Percentiles rank a stretch among this genome's conserved stretches.
Conservation (phyloP, 1,140 invertebrate genomes). For the Ostrea edulis region DNA sequence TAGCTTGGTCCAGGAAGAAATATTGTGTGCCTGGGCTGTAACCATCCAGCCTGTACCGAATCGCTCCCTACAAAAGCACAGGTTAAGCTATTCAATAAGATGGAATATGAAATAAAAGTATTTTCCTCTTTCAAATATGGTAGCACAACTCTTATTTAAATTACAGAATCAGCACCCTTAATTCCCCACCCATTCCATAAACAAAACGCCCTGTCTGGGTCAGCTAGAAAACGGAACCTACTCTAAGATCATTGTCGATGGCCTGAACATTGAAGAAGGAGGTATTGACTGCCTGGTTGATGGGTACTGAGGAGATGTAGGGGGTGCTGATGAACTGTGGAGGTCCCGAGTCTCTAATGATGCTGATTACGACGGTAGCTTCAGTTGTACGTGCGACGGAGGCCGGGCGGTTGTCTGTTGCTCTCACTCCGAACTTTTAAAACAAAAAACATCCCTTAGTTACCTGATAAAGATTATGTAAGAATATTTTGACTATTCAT, state of each 20-base stretch:
- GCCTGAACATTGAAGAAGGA: slow-evolving; percentile 50
- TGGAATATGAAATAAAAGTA: too few species aligned
- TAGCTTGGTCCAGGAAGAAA: slow-evolving; percentile 55
- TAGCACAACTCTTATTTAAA: too few species aligned
- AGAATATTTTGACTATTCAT: too few species aligned
- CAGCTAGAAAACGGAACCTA: slow-evolving; percentile 10
- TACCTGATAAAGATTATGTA: too few species aligned
- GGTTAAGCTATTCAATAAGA: too few species aligned
- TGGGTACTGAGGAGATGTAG: slow-evolving; percentile 58
- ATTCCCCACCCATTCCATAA: too few species aligned
- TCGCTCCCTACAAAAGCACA: slow-evolving; percentile 49
- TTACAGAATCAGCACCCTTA: too few species aligned
- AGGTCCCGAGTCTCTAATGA: slow-evolving; percentile 55
- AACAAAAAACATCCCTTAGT: background rate
- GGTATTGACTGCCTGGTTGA: slow-evolving; percentile 59
- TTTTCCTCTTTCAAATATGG: too few species aligned
- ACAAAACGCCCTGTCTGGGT: too few species aligned
- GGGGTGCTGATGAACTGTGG: slow-evolving; percentile 62
- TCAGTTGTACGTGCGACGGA: background rate
- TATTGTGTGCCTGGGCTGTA: slow-evolving; percentile 57
- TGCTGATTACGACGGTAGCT: slow-evolving; percentile 52
- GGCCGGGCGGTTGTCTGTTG: slow-evolving; percentile 47
- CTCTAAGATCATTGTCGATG: slow-evolving; percentile 36
- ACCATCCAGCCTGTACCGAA: slow-evolving; percentile 59
- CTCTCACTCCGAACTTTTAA: slow-evolving; percentile 60